phyloP scores from a whole-genome alignment of 2,797 vertebrate species.

The Hypotaenidia okinawae region DNA sequence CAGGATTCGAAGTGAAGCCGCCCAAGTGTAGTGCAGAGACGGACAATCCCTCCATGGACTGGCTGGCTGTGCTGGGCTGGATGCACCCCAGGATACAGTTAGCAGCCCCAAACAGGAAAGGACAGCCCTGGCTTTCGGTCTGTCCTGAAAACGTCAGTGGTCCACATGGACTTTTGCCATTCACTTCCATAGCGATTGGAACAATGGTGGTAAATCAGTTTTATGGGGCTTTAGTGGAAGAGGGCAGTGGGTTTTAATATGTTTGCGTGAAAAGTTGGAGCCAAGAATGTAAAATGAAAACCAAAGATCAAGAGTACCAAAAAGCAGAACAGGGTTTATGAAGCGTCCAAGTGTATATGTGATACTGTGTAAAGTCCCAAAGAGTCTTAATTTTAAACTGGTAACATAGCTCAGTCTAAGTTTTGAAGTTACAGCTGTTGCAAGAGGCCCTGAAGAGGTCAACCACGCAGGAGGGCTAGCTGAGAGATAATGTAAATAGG shows the following conservation, averaged over 20 bases:
- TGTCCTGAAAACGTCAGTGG: background rate
- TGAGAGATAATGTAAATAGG: background rate
- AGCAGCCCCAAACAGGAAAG: background rate
- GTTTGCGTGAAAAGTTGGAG: background rate
- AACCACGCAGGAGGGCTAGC: background rate
- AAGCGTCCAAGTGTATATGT: background rate
- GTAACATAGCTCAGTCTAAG: background rate
- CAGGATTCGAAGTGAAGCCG: too few species aligned
- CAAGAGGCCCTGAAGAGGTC: background rate
- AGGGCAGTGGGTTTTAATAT: background rate
- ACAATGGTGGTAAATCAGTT: background rate
- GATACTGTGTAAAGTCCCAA: slow-evolving; percentile 13
- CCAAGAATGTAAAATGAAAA: slow-evolving; percentile 27
- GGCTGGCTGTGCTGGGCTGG: too few species aligned
- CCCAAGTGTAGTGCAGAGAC: too few species aligned
- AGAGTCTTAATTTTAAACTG: slow-evolving; percentile 17
- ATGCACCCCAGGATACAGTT: too few species aligned
- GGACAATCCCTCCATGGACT: too few species aligned
- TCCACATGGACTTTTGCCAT: background rate
- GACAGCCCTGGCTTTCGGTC: accelerated
- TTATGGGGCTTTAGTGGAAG: background rate
- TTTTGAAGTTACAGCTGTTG: slow-evolving; percentile 35
- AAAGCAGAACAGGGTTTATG: background rate
- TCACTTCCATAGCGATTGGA: accelerated
- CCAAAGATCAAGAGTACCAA: background rate